These are phyloP conservation scores for Romanogobio albipinnatus DNA, from an alignment of 2,113 vertebrate species.

Conservation along the genomic window DNA sequence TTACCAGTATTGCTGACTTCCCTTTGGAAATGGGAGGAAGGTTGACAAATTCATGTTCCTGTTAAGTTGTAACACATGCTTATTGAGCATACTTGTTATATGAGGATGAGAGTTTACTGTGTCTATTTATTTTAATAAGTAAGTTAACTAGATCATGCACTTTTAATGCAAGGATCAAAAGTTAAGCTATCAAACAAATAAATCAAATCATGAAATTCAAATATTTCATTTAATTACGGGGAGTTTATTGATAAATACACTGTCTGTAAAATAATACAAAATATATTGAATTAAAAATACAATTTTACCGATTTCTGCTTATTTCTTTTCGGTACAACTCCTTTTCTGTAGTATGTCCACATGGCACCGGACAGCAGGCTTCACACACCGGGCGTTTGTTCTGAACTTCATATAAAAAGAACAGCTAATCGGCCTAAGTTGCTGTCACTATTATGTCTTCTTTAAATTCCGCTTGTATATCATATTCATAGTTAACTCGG, in stretches of 20 bases:
- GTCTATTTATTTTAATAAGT: background rate
- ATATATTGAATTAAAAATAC: background rate
- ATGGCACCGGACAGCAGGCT: slow-evolving; percentile 42
- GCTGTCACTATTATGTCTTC: background rate
- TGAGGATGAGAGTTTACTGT: too few species aligned
- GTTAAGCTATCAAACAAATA: background rate
- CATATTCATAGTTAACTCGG: background rate
- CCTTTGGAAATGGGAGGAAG: slow-evolving; percentile 62
- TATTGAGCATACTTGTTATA: background rate
- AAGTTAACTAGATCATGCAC: background rate
- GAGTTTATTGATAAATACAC: background rate
- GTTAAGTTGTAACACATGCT: slow-evolving; percentile 49
- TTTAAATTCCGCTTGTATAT: background rate
- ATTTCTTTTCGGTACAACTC: slow-evolving; percentile 53
- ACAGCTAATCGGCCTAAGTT: background rate
- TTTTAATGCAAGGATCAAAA: background rate
- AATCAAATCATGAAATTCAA: background rate
- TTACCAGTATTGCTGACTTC: slow-evolving; percentile 52
- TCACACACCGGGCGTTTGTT: background rate
- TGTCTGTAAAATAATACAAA: background rate
- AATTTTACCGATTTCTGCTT: slow-evolving; percentile 58
- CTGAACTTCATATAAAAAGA: background rate
- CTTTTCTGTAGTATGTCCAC: slow-evolving; percentile 59
- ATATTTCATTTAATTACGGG: background rate
- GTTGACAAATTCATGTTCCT: slow-evolving; percentile 48